These are phyloP conservation scores for Nannoperca australis DNA, from an alignment of 2,797 vertebrate genomes.

Conservation along the genomic window DNA sequence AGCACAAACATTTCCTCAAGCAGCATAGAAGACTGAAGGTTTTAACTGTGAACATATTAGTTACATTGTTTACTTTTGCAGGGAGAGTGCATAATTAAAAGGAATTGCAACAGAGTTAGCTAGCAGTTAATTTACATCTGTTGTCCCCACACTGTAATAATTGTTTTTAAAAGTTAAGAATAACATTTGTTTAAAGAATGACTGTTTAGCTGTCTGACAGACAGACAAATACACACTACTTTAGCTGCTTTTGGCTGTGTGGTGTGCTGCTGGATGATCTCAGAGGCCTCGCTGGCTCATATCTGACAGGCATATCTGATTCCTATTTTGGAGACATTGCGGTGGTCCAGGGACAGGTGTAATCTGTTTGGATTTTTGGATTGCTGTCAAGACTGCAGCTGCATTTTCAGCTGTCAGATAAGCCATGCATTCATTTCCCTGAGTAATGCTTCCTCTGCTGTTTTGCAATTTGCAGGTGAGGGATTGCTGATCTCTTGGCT, in stretches of 20 bases:
- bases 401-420: slow-evolving; percentile 44
- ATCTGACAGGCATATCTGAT: slow-evolving; percentile 67
- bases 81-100: no score
- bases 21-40: slow-evolving; percentile 12
- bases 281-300: slow-evolving; percentile 43
- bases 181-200: slow-evolving; percentile 18
- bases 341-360: slow-evolving; percentile 54
- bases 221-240: slow-evolving; percentile 17
- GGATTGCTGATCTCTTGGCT: slow-evolving; percentile 2
- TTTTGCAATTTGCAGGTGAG: slow-evolving; percentile 21
- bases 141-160: background rate
- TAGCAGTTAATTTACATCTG: no score
- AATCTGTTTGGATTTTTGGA: slow-evolving; percentile 64
- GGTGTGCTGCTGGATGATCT: slow-evolving; percentile 46
- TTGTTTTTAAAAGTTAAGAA: slow-evolving; percentile 17
- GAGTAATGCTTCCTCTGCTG: slow-evolving; percentile 3
- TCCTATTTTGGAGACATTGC: slow-evolving; percentile 54
- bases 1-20: slow-evolving; percentile 4
- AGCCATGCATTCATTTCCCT: slow-evolving; percentile 6
- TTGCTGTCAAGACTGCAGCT: slow-evolving; percentile 44
- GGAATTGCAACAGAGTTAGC: background rate
- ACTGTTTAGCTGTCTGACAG: slow-evolving; percentile 31
- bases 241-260: slow-evolving; percentile 16
- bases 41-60: background rate
- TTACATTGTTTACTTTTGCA: no score